These are phyloP conservation scores for Drosophila helvetica DNA, from an alignment of 2,888 invertebrate genomes.

Conservation along the genomic window DNA sequence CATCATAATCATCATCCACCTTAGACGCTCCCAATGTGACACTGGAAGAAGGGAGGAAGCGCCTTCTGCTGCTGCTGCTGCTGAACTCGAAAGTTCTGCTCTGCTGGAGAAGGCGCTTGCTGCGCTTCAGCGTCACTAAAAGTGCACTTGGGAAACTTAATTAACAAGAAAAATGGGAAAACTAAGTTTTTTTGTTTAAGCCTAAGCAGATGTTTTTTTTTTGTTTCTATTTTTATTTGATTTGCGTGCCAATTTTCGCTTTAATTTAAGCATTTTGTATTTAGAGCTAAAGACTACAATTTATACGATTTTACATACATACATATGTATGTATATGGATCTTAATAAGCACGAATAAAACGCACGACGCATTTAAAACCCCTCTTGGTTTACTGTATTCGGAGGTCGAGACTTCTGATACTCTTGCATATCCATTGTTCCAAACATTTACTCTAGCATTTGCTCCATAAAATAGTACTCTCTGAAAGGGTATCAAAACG, in stretches of 20 bases:
- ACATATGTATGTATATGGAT: slow-evolving; percentile 7
- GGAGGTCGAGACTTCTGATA: neutral
- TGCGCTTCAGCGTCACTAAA: neutral
- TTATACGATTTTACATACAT: slow-evolving; percentile 14
- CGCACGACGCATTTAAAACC: slow-evolving; percentile 67
- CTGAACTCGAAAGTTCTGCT: neutral
- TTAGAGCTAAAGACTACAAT: slow-evolving; percentile 43
- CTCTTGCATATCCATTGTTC: neutral
- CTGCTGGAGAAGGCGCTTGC: neutral
- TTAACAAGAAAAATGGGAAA: slow-evolving; percentile 1
- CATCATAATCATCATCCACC: slow-evolving; percentile 15
- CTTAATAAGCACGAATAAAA: slow-evolving; percentile 50
- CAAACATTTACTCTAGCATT: neutral
- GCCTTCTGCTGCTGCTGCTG: too few relatives aligned
- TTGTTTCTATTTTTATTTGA: slow-evolving; percentile 9
- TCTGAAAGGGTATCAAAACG: slow-evolving; percentile 20
- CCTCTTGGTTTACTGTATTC: neutral
- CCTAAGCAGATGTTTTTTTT: slow-evolving; percentile 33
- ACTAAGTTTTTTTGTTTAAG: slow-evolving; percentile 28
- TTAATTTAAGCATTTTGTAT: slow-evolving; percentile 47
- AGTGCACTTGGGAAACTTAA: slow-evolving; percentile 23
- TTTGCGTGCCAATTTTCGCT: slow-evolving; percentile 11
- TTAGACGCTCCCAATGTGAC: slow-evolving; percentile 14
- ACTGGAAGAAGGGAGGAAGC: slow-evolving; percentile 10
- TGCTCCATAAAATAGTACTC: neutral